Evolutionary conservation across 2,113 vertebrate species (phyloP), one percentile per base, ranked within the genome.

Genomic region (Hymenochirus boettgeri): DNA sequence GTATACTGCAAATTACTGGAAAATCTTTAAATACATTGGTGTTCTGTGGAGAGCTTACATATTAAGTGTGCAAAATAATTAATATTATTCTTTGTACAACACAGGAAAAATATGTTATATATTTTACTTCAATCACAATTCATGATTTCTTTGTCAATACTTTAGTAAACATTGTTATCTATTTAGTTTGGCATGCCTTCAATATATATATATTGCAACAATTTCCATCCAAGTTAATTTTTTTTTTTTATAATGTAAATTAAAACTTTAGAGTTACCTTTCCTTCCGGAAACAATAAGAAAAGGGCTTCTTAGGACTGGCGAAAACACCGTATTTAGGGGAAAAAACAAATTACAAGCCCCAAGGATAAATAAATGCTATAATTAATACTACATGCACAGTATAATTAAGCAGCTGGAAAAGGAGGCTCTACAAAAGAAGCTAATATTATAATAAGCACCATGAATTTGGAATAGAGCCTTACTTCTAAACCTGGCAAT

Each of bases 381-480:
- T 67, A 52, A 67, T 67, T 59, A 67, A 67, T 67, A 58, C 47
- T 39, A 59, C 52, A 42, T 67, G 22, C 56, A 59, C 46, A 42
- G 64, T 67, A 67, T 67, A 67, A 67, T 67, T 67, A 67, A 51
- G 64, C 64, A 67, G 64, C 64, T 67, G 64, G 33, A 37, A 67
- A 67, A 59, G 47, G n/a, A 47, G 42, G 47, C 25, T 3, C 46
- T 59, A 53, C 54, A 67, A 67, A 37, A 52, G 47, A 47, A 59
- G n/a, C 56, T 67, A 67, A 67, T 67, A 67, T 67, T 67, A 67
- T 67, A 67, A 67, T 59, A 67, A 67, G 64, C 54, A 47, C 55
- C 21, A 59, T 35, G 21, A 59, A 59, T 52, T 52, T 52, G 57
- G 47, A 47, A 67, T 42, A 67, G 56, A 39, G 47, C 64, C 51